Evolutionary conservation across 2,113 vertebrate genomes (phyloP).

Genomic region (Myotis brandtii): DNA sequence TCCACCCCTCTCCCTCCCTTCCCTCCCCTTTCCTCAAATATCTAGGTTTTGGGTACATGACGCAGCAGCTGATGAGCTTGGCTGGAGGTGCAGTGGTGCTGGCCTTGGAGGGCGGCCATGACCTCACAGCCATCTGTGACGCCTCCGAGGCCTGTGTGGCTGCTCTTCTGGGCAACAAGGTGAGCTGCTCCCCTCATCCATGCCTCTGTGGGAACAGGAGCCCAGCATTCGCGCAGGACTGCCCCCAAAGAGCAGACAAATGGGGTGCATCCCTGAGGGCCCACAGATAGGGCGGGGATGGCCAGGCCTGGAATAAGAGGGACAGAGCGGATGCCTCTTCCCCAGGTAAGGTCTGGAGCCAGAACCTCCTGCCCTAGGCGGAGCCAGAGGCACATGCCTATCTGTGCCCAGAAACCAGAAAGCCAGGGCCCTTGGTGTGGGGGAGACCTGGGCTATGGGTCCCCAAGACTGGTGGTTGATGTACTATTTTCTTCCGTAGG

Average conservation of each 20-base stretch:
- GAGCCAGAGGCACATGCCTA: not conserved
- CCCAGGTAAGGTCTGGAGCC: not conserved
- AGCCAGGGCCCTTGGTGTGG: not conserved
- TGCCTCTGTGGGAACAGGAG: not conserved
- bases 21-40: not conserved
- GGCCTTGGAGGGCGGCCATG: conserved; percentile 94
- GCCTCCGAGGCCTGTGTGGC: conserved; percentile 94
- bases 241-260: not conserved
- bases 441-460: not conserved
- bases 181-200: conserved; percentile 61
- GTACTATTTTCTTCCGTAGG: conserved; percentile 78
- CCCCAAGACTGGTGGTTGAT: not conserved
- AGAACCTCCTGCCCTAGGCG: not conserved
- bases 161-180: conserved; percentile 94
- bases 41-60: conserved; percentile 96
- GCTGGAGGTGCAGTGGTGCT: conserved; percentile 92
- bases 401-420: not conserved
- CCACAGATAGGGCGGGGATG: too few species aligned
- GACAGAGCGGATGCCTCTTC: not conserved
- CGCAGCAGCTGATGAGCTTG: conserved; percentile 95
- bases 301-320: not conserved
- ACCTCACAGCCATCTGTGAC: conserved; percentile 95
- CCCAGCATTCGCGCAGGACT: not conserved
- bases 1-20: not conserved
- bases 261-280: not conserved